These are phyloP conservation scores for Ectobius pallidus DNA, from an alignment of 2,888 invertebrate species.

Conservation along the genomic window DNA sequence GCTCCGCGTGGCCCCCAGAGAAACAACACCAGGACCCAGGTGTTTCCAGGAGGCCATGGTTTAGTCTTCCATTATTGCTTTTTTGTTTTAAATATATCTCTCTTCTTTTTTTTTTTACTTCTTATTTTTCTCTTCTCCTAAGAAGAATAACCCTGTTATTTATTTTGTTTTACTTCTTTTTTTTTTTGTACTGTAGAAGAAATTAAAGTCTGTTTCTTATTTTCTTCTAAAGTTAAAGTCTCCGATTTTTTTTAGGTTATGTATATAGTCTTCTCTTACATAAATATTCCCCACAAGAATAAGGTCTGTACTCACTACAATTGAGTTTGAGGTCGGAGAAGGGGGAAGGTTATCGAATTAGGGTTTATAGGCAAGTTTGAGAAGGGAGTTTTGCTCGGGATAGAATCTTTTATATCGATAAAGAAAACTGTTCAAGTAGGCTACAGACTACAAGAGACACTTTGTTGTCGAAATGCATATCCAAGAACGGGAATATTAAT, in stretches of 20 bases:
- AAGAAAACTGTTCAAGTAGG: too few species aligned
- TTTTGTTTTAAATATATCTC: slow-evolving; percentile 31
- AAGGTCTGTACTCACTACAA: too few species aligned
- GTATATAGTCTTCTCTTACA: neutral
- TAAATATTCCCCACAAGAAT: too few species aligned
- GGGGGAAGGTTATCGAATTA: too few species aligned
- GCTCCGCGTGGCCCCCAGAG: slow-evolving; percentile 11
- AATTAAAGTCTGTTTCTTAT: slow-evolving; percentile 11
- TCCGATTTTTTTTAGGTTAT: neutral
- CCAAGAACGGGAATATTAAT: too few species aligned
- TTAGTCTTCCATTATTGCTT: slow-evolving; percentile 30
- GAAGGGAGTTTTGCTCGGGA: too few species aligned
- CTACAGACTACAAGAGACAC: too few species aligned
- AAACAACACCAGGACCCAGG: slow-evolving; percentile 15
- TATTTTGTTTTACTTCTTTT: neutral
- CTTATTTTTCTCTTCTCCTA: slow-evolving; percentile 6
- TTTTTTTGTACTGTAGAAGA: neutral
- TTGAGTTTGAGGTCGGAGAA: too few species aligned
- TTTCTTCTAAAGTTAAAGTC: slow-evolving; percentile 15
- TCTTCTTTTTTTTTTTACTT: neutral
- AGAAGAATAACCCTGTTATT: slow-evolving; percentile 19
- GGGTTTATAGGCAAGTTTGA: too few species aligned
- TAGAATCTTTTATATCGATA: too few species aligned
- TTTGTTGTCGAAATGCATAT: too few species aligned
- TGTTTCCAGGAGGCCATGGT: slow-evolving; percentile 18